Base-by-base conservation (phyloP, 1,140 invertebrate genomes). In the Lasioglossum baleicum region DNA sequence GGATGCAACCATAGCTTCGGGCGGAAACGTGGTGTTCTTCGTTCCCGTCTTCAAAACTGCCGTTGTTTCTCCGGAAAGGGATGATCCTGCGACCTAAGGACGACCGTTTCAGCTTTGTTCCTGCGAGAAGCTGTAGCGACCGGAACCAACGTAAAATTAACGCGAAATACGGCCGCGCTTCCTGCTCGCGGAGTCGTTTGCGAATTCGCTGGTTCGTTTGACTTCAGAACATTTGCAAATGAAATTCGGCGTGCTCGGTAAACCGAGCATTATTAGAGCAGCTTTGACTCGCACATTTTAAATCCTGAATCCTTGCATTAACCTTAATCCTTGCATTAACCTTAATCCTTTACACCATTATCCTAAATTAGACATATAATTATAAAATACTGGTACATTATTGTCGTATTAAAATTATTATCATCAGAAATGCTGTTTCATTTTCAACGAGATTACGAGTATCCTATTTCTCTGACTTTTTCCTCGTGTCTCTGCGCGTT, bases 81-180 rank as follows among this genome's bases (percentile, higher is more conserved):
- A 56, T 22, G 44, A 53, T 73, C 22, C 17, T 1, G 44, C 17
- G 20, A 65, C 2, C 40, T 35, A n/a, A 11, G 26, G 8, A n/a
- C n/a, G 56, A 60, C 15, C 22, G 13, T 15, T 22, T 70, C 6
- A 15, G 61, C 17, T 10, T 22, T 15, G 72, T 66, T 20, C 35
- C n/a, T 4, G 13, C 26, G 42, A 48, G 4, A n/a, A 7, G 3
- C n/a, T 7, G n/a, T 58, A 26, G 5, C 22, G 2, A 7, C 35
- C 4, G 11, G 13, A 35, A 69, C 35, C 26, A 26, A 69, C 15
- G 44, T 66, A 56, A 58, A 67, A 81, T 81, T 68, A 71, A 75
- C 56, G 40, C 22, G 44, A 72, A 76, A 76, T 76, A 69, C 51
- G 64, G 42, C 64, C 48, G 42, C 63, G 66, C 67, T 51, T 44